Base-by-base conservation (phyloP, 2,113 vertebrate species). In the Monarcha castaneiventris region DNA sequence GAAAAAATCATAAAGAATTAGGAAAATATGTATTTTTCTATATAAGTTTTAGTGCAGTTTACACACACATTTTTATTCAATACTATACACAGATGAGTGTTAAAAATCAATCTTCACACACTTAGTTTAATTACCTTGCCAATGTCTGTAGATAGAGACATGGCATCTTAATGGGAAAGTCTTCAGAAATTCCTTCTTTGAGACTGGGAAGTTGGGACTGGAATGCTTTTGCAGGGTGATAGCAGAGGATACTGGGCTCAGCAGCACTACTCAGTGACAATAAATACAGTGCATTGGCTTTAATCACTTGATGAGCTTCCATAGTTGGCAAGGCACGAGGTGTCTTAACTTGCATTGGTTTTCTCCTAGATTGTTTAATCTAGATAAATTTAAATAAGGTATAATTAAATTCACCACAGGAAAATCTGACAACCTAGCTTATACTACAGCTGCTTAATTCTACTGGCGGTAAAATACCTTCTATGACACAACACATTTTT, bases 251-350 rank as follows among this genome's bases (percentile, higher is more conserved):
- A 94, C 98, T 99, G 49, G 99, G 99, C 68, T 99, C 99, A 1
- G 99, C 99, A 7, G 99, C 99, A 41, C 99, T 99, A 97, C 99
- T 99, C 94, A 99, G 98, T 0, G 99, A 99, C 75, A 99, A 98
- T 77, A 99, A 98, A 97, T 99, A 99, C 74, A 99, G 96, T 16
- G 99, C 99, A 12, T 99, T 99, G 30, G 99, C 99, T 95, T 99
- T 99, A 80, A 99, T 99, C 96, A 99, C 99, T 98, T 99, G 99
- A 96, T 99, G 99, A 75, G 99, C 99, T 97, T 99, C 99, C 99
- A 99, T 99, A 20, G 99, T 99, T 55, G 99, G 99, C 94, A 99
- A 98, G 43, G 99, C 98, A 86, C 99, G 98, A 16, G 99, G 99
- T 2, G 99, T 99, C 98, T 99, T 99, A 89, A 99, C 98, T 97